These are phyloP conservation scores for Syrmaticus mikado DNA, from an alignment of 2,113 vertebrate genomes.

Conservation along the genomic window DNA sequence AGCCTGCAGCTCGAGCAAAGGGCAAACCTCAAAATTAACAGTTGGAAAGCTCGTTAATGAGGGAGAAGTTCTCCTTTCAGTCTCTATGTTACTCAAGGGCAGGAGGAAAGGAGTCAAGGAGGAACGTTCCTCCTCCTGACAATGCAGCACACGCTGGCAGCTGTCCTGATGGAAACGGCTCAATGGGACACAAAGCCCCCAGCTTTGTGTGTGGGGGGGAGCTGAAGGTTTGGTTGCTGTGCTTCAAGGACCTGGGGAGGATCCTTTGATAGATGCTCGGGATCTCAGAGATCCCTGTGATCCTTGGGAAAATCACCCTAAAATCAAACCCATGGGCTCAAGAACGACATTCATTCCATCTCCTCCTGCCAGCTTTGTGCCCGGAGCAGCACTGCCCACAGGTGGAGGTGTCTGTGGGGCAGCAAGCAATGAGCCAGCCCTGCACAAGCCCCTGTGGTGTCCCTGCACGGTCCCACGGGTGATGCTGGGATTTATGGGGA, in stretches of 20 bases:
- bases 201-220: background rate
- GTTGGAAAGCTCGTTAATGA: background rate
- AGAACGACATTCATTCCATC: background rate
- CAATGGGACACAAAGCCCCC: background rate
- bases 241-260: background rate
- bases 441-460: background rate
- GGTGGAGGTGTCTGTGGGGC: accelerated
- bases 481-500: background rate
- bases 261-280: background rate
- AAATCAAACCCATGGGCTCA: background rate
- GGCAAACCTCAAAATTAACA: background rate
- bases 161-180: background rate
- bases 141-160: background rate
- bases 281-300: background rate
- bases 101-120: background rate
- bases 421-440: background rate
- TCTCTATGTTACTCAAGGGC: background rate
- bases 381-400: background rate
- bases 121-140: background rate
- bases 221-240: background rate
- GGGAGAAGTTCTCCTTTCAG: background rate
- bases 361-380: accelerated
- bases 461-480: background rate
- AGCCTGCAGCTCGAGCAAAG: background rate
- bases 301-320: background rate